phyloP scores from a whole-genome alignment of 1,140 invertebrate genomes.

The Neelides sp. region DNA sequence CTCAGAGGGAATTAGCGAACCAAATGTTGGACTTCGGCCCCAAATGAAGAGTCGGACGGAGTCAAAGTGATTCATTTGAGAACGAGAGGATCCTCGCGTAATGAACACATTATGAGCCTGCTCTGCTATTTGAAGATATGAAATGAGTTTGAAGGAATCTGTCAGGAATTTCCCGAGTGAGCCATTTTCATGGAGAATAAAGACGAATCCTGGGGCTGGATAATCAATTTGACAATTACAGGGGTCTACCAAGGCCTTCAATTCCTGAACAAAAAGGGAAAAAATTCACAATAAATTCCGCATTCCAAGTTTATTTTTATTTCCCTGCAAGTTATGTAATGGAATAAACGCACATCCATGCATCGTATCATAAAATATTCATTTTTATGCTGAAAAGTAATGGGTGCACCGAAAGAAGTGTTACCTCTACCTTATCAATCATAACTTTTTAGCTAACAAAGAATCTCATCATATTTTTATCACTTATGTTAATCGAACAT shows the following conservation, averaged over 20 bases:
- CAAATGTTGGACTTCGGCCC: slow-evolving; percentile 43
- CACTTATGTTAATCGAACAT: no score
- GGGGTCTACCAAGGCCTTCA: slow-evolving; percentile 39
- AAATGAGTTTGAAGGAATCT: slow-evolving; percentile 34
- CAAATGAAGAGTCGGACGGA: slow-evolving; percentile 49
- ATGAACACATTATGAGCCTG: slow-evolving; percentile 57
- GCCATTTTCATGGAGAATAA: slow-evolving; percentile 41
- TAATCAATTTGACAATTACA: slow-evolving; percentile 42
- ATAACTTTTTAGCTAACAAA: no score
- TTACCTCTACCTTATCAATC: no score
- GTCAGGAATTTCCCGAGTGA: slow-evolving; percentile 35
- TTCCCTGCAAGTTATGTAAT: no score
- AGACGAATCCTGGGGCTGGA: slow-evolving; percentile 49
- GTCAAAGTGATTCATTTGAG: slow-evolving; percentile 29
- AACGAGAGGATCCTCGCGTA: slow-evolving; percentile 41
- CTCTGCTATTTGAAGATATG: slow-evolving; percentile 43
- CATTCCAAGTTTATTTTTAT: no score
- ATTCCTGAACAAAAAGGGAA: slow-evolving; percentile 27
- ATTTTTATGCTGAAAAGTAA: no score
- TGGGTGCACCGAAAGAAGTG: no score
- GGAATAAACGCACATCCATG: no score
- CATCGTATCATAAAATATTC: no score
- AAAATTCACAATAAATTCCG: slow-evolving; percentile 10
- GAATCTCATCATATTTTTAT: no score
- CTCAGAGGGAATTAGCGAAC: slow-evolving; percentile 32